Base-by-base conservation (phyloP, 1,140 invertebrate genomes). In the Drosophila arawakana region DNA sequence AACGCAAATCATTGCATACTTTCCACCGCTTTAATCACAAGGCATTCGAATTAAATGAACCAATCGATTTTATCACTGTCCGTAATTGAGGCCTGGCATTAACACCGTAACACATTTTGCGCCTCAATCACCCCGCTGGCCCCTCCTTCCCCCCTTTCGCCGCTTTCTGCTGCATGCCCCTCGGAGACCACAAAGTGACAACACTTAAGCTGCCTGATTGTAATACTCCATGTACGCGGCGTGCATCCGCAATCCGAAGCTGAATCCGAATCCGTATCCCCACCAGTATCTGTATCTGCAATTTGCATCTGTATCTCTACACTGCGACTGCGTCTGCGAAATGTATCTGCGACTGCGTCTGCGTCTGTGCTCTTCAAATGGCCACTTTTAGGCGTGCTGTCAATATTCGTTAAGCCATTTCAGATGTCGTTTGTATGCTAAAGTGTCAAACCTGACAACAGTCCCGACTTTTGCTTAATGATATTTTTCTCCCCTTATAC, bases 401-500 rank as follows among this genome's bases (percentile, higher is more conserved):
- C 85, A 89, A 70, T 89, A 90, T 90, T 84, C 85, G 85, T 89
- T 89, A 89, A 85, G 85, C 85, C 82, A 76, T 74, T 86, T 73
- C 82, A 84, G 59, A 74, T 85, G 82, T 89, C 84, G 75, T 84
- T 83, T 72, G 72, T 69, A 69, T 73, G 85, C 85, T 90, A 90
- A 89, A 90, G 85, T 89, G 85, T 89, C 85, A 89, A 80, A 63
- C 76, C 85, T 89, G 85, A 89, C 85, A 89, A 89, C 81, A 90
- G 81, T 72, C 85, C 72, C 68, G 81, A 89, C 85, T 85, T 90
- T 89, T 89, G 81, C 81, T 89, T 89, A 89, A 89, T 89, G 85
- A 90, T 89, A 76, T 90, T 62, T 58, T 37, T 15, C 3, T 41
- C 30, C 13, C 44, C 25, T 13, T 6, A 34, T 30, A 21, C 47